Conservation (phyloP, 2,888 invertebrate genomes). For the Rapana venosa region DNA sequence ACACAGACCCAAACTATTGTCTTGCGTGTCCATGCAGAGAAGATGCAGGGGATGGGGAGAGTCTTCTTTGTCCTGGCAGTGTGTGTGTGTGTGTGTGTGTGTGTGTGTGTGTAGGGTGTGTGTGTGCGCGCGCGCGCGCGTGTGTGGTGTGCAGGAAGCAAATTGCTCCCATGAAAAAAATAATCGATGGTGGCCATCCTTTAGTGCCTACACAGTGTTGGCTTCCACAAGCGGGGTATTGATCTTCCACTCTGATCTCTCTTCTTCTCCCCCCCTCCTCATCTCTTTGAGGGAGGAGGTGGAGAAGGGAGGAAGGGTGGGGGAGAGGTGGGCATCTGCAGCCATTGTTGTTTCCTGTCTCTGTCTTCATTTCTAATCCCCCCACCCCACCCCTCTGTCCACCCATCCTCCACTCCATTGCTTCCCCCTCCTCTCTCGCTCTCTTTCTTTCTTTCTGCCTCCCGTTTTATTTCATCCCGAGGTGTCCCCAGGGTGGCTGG, state of each 20-base stretch:
- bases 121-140: too few species aligned
- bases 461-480: not conserved
- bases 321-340: not conserved
- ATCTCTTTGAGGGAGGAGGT: not conserved
- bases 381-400: not conserved
- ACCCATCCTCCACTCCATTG: not conserved
- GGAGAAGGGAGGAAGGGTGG: not conserved
- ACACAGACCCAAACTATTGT: too few species aligned
- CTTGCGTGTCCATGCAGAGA: too few species aligned
- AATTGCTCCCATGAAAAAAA: not conserved
- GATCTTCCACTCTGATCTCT: too few species aligned
- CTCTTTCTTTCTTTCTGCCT: not conserved
- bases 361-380: not conserved
- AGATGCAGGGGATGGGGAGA: not conserved
- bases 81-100: too few species aligned
- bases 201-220: not conserved
- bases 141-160: not conserved
- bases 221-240: not conserved
- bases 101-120: too few species aligned
- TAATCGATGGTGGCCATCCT: slow-evolving; percentile 10
- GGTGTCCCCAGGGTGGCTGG: not conserved
- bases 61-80: not conserved
- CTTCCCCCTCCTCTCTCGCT: slow-evolving; percentile 3
- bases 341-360: slow-evolving; percentile 7
- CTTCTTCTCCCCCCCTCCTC: too few species aligned